Base-by-base conservation (phyloP, 2,113 vertebrate species). In the Smithornis capensis region DNA sequence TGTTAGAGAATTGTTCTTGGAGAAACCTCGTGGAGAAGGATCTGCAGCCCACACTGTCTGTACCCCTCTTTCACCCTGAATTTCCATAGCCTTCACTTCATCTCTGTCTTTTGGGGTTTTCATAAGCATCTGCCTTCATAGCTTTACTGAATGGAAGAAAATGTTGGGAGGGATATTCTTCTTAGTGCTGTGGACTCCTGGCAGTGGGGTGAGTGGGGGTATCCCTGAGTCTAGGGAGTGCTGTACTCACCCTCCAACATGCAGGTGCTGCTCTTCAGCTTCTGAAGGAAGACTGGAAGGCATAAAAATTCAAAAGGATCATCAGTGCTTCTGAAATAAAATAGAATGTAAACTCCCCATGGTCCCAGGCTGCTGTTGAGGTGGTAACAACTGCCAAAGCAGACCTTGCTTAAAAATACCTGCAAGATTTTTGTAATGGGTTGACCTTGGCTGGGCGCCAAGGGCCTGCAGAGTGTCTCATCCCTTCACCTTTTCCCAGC, bases 401-500 rank as follows among this genome's bases (percentile, higher is more conserved):
- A 94, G 53, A 83, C 12, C 10, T 89, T 93, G 49, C 49, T 92
- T 88, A 59, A 78, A 83, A 93, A 73, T 65, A 57, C 14, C 33
- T 87, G 17, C n/a, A 79, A 79, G 40, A 27, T 79, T 94, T 95
- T n/a, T n/a, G n/a, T n/a, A n/a, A n/a, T n/a, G n/a, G n/a, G n/a
- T n/a, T n/a, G n/a, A n/a, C n/a, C n/a, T n/a, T n/a, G n/a, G n/a
- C n/a, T n/a, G n/a, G n/a, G n/a, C n/a, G n/a, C n/a, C n/a, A n/a
- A n/a, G n/a, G n/a, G n/a, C n/a, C n/a, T n/a, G n/a, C n/a, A n/a
- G n/a, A n/a, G n/a, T n/a, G n/a, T n/a, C n/a, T n/a, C n/a, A n/a
- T n/a, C n/a, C n/a, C n/a, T n/a, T n/a, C n/a, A n/a, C n/a, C n/a
- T n/a, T n/a, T n/a, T n/a, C n/a, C n/a, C n/a, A n/a, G n/a, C n/a